These are phyloP conservation scores for Gryon sp. DNA, from an alignment of 1,140 invertebrate species.

Conservation along the genomic window DNA sequence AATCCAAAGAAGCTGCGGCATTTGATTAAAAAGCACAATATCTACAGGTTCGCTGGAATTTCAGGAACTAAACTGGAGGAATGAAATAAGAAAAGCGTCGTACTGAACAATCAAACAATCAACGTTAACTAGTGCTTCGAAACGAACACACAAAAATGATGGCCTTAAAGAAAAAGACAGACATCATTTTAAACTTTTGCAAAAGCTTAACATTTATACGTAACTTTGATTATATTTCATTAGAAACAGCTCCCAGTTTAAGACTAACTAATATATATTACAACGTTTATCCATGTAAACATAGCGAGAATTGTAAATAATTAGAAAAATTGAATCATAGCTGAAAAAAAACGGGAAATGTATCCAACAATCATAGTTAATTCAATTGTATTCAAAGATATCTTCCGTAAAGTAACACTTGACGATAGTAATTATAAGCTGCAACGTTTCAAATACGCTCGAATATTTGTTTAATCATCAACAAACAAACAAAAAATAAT, in stretches of 20 bases:
- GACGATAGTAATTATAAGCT: constrained; percentile 1
- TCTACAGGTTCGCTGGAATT: no score
- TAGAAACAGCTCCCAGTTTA: constrained; percentile 14
- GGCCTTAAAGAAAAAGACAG: constrained; percentile 49
- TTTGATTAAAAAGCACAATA: no score
- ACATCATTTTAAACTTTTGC: constrained; percentile 4
- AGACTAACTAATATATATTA: constrained; percentile 50
- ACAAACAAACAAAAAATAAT: neutral
- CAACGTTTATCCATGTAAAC: constrained; percentile 16
- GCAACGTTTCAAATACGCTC: constrained; percentile 2
- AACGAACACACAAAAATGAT: constrained; percentile 22
- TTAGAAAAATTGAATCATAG: constrained; percentile 13
- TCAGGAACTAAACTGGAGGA: no score
- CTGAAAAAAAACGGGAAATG: constrained; percentile 22
- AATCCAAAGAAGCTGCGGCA: no score
- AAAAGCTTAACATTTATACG: constrained; percentile 11
- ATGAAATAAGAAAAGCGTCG: no score
- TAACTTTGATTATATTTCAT: constrained; percentile 17
- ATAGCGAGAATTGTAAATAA: constrained; percentile 51
- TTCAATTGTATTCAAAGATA: constrained; percentile 5
- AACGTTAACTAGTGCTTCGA: constrained; percentile 23
- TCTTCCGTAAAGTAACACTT: neutral
- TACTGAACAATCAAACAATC: constrained; percentile 1
- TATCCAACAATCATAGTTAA: constrained; percentile 12
- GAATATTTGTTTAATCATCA: constrained; percentile 10